These are phyloP conservation scores for Podarcis lilfordi DNA, from an alignment of 2,797 vertebrate genomes.

Conservation along the genomic window DNA sequence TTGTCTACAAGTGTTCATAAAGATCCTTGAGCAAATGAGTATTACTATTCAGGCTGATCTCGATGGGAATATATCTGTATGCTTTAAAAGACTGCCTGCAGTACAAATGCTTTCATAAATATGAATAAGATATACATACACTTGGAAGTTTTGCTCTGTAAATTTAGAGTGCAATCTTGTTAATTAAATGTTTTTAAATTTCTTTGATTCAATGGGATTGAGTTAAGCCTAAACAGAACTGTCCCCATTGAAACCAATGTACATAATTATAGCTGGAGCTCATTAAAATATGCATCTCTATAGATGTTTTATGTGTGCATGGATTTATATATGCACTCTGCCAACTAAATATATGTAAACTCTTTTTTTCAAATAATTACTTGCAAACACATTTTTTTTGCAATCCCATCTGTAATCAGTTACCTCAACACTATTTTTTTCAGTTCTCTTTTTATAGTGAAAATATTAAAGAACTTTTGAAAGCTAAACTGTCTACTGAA, in stretches of 20 bases:
- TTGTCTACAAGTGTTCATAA: neutral
- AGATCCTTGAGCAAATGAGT: neutral
- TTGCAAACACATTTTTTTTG: neutral
- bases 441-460: neutral
- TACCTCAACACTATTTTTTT: constrained; percentile 6
- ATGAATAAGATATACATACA: neutral
- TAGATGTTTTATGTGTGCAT: neutral
- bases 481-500: constrained; percentile 1
- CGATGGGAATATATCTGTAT: neutral
- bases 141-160: neutral
- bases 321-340: neutral
- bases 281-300: neutral
- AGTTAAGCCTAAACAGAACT: neutral
- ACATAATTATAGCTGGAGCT: neutral
- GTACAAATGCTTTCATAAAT: neutral
- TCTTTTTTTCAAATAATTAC: neutral
- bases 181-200: neutral
- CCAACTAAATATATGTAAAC: neutral
- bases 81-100: neutral
- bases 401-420: neutral
- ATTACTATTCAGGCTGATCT: neutral
- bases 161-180: neutral
- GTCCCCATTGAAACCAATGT: neutral
- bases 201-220: neutral
- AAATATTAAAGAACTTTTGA: constrained; percentile 24